Percentiles rank a stretch among this genome's conserved stretches.
phyloP scores from a whole-genome alignment of 2,888 invertebrate species.

The Stenoptilia bipunctidactyla region DNA sequence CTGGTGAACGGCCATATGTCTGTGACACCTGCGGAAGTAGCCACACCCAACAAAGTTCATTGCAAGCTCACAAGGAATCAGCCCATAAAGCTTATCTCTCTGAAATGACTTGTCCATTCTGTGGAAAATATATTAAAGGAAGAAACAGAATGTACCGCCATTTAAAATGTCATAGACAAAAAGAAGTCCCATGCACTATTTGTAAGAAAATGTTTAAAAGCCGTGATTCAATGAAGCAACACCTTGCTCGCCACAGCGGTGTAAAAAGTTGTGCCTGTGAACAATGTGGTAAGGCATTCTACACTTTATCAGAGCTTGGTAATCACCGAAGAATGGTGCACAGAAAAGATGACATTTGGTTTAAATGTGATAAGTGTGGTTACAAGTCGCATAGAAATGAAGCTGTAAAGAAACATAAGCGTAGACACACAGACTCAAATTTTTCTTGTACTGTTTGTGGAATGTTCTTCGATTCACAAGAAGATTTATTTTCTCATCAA shows the following conservation, averaged over 20 bases:
- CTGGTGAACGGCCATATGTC: neutral
- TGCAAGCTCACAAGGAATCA: neutral
- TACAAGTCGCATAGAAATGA: neutral
- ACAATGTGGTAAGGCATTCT: neutral
- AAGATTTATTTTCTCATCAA: too few relatives aligned
- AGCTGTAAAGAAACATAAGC: neutral
- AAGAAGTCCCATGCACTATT: constrained; percentile 3
- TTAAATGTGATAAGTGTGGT: neutral
- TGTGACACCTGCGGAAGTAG: constrained; percentile 4
- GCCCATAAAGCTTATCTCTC: neutral
- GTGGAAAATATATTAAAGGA: constrained; percentile 5
- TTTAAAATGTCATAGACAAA: neutral
- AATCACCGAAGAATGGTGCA: neutral
- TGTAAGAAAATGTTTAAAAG: constrained; percentile 5
- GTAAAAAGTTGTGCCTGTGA: neutral
- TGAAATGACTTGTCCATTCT: constrained; percentile 1
- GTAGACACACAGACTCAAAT: neutral
- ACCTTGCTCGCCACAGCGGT: neutral
- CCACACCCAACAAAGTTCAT: constrained; percentile 3
- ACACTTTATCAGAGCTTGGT: neutral
- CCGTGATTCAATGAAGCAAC: neutral
- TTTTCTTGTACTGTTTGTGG: neutral
- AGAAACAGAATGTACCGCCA: constrained; percentile 1
- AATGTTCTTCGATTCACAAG: neutral
- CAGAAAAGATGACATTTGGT: neutral